Conservation (phyloP, 2,888 invertebrate species). For the Neoaliturus tenellus region DNA sequence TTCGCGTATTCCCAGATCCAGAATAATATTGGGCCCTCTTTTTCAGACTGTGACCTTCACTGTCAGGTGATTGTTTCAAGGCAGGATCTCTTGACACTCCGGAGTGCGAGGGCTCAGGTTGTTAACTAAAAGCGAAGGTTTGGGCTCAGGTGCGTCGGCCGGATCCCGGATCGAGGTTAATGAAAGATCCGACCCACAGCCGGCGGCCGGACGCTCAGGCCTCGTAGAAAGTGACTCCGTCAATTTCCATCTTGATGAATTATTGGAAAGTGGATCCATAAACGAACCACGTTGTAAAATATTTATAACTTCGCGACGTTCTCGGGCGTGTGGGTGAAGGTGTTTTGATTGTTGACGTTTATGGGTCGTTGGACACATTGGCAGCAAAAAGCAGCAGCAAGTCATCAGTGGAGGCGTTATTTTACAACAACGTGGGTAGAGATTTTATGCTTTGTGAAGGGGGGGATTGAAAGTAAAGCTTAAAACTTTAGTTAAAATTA, state of each 20-base stretch:
- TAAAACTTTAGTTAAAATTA: too few relatives aligned
- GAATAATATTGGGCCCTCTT: neutral
- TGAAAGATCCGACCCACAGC: slow-evolving; percentile 57
- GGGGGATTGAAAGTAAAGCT: too few relatives aligned
- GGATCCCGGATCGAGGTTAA: slow-evolving; percentile 53
- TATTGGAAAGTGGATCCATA: slow-evolving; percentile 46
- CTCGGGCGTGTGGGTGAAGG: neutral
- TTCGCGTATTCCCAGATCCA: too few relatives aligned
- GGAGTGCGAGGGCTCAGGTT: neutral
- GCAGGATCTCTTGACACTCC: neutral
- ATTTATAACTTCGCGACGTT: neutral
- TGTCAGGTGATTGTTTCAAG: too few relatives aligned
- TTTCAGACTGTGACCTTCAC: neutral
- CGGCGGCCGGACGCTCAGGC: slow-evolving; percentile 15
- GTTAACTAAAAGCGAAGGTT: slow-evolving; percentile 45
- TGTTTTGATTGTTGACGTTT: neutral
- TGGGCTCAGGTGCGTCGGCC: neutral
- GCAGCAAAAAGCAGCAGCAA: too few relatives aligned
- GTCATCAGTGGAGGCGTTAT: too few relatives aligned
- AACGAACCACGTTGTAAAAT: neutral
- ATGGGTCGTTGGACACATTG: too few relatives aligned
- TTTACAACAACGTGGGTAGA: too few relatives aligned
- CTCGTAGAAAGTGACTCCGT: slow-evolving; percentile 43
- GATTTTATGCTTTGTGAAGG: too few relatives aligned
- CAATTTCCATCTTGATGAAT: slow-evolving; percentile 46